Percentiles rank a stretch among this genome's conserved stretches.
Conservation (phyloP, 2,797 vertebrate species). For the Siniperca obscura region DNA sequence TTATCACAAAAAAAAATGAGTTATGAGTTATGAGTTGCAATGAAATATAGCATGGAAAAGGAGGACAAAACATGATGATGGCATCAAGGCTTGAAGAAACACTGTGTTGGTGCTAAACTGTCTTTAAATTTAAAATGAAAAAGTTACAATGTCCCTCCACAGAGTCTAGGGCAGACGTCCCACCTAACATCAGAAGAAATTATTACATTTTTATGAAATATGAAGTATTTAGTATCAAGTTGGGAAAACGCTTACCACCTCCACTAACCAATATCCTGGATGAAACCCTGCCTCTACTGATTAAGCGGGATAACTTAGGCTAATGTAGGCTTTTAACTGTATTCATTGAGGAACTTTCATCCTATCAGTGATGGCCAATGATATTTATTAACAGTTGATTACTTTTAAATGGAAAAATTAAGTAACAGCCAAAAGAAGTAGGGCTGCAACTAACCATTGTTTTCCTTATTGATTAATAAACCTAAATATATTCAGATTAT, state of each 20-base stretch:
- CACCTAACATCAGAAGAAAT: neutral
- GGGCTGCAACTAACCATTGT: neutral
- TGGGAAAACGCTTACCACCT: neutral
- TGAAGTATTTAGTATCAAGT: no score
- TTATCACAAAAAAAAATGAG: neutral
- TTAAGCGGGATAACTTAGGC: neutral
- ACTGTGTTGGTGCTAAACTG: neutral
- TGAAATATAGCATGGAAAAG: slow-evolving; percentile 12
- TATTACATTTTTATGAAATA: slow-evolving; percentile 6
- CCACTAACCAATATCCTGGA: neutral
- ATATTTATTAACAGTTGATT: neutral
- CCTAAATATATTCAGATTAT: neutral
- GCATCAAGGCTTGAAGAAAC: neutral
- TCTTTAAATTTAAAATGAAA: slow-evolving; percentile 8
- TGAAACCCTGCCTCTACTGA: neutral
- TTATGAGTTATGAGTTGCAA: slow-evolving; percentile 15
- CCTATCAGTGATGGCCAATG: neutral
- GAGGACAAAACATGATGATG: neutral
- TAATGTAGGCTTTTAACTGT: neutral
- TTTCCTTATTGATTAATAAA: neutral
- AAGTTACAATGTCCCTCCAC: neutral
- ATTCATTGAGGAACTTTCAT: neutral
- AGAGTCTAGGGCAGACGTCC: neutral
- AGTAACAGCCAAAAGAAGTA: neutral
- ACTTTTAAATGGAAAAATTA: neutral